Evolutionary conservation across 2,888 invertebrate species (phyloP).

Genomic region (Heliconius cydno): DNA sequence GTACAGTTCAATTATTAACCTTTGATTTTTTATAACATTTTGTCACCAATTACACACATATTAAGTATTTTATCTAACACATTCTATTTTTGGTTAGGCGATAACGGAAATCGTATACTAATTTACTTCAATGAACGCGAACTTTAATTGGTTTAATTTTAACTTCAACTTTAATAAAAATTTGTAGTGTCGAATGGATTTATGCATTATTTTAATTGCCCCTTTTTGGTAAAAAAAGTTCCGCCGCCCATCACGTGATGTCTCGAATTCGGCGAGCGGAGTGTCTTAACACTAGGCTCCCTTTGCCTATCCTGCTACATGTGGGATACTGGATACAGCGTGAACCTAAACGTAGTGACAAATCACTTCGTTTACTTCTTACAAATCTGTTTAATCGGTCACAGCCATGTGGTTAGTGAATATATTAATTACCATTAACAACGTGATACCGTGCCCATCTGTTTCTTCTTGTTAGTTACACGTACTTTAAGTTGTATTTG

Average conservation of each 20-base stretch:
- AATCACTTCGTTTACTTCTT: not conserved
- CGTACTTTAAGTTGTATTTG: slow-evolving; percentile 4
- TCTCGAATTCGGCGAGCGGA: no score
- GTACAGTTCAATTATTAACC: slow-evolving; percentile 8
- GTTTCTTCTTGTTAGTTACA: slow-evolving; percentile 18
- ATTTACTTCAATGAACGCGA: not conserved
- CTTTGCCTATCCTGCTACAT: no score
- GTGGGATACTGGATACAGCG: no score
- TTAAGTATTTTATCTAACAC: slow-evolving; percentile 12
- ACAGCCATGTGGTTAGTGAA: slow-evolving; percentile 21
- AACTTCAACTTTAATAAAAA: not conserved
- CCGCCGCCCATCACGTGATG: no score
- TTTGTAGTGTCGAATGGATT: not conserved
- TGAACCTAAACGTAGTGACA: not conserved
- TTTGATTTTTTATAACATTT: slow-evolving; percentile 12
- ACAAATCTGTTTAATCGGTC: not conserved
- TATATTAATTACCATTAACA: slow-evolving; percentile 19
- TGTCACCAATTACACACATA: slow-evolving; percentile 14
- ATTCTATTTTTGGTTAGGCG: not conserved
- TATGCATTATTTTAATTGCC: not conserved
- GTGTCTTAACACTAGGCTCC: no score
- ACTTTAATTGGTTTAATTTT: not conserved
- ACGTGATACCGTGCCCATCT: slow-evolving; percentile 14
- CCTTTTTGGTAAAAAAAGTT: no score
- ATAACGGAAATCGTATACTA: slow-evolving; percentile 7